Evolutionary conservation across 2,888 invertebrate species (phyloP).

Genomic region (Lomographa bimaculata): DNA sequence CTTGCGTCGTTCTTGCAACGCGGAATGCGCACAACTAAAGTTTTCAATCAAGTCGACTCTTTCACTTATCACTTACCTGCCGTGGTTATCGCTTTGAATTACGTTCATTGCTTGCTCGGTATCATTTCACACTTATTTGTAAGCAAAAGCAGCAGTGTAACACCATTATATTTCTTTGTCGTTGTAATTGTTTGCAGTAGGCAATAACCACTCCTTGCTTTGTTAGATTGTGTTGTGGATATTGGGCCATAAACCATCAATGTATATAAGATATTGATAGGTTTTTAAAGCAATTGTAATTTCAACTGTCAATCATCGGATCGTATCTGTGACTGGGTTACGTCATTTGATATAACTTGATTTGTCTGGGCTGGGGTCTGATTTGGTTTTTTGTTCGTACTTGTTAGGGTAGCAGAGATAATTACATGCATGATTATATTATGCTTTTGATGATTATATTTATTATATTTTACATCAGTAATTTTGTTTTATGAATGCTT

Average conservation of each 20-base stretch:
- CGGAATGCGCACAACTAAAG: constrained; percentile 63
- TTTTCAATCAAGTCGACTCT: constrained; percentile 34
- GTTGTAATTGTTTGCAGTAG: not conserved
- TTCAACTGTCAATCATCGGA: constrained; percentile 37
- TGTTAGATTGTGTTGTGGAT: too few species aligned
- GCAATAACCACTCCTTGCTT: constrained; percentile 4
- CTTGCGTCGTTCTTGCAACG: constrained; percentile 46
- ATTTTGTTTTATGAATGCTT: too few species aligned
- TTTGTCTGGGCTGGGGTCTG: constrained; percentile 23
- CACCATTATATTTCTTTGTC: too few species aligned
- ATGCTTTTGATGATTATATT: too few species aligned
- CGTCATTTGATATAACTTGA: constrained; percentile 37
- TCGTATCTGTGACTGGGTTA: constrained; percentile 35
- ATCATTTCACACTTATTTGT: not conserved
- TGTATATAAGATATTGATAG: too few species aligned
- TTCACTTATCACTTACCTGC: constrained; percentile 22
- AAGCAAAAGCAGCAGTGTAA: constrained; percentile 23
- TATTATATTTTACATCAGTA: too few species aligned
- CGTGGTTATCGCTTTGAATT: constrained; percentile 12
- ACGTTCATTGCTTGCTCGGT: constrained; percentile 26
- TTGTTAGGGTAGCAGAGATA: too few species aligned
- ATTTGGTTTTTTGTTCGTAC: not conserved
- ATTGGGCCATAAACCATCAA: not conserved
- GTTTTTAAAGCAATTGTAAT: constrained; percentile 11
- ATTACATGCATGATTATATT: too few species aligned